Base-by-base conservation (phyloP, 2,888 invertebrate genomes). In the Zhengitettix transpicula region DNA sequence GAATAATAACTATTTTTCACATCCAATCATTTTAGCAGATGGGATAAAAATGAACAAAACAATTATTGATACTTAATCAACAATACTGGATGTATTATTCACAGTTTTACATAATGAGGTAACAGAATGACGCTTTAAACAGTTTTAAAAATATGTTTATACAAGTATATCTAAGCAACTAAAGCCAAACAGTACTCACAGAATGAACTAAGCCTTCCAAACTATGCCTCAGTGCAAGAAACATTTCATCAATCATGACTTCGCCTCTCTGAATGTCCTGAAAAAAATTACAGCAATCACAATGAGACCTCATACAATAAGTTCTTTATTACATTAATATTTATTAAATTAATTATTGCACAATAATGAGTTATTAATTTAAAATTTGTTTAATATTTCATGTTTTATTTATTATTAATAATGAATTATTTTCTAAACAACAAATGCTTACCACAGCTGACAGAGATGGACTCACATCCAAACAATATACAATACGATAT, bases 381-480 rank as follows among this genome's bases (percentile, higher is more conserved):
- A n/a, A n/a, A n/a, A n/a, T n/a, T n/a, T 28, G 28, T 28, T 28
- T 28, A 28, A 2, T 28, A 28, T 28, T 47, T 15, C 47, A 12
- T 47, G 8, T 5, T 47, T 47, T 47, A 47, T 15, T 47, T 15
- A 47, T n/a, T 28, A 28, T 28, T 28, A 28, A 12, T 47, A 10
- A 53, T 53, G 15, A 53, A 16, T 16, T 15, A 53, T 28, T 53
- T 8, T n/a, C 12, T 14, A 1, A 28, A 57, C 47, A 58, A 62
- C 57, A 57, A 60, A 54, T 63, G 71, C 79, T 75, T 71, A 84
- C 85, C 64, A 86, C 82, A 61, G 83, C 80, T 56, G 85, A 81
- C 61, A 83, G 77, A 1, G 88, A 88, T 11, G 88, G 87, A 69
- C 87, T 87, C 70, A 89, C 78, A 72, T 89, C 89, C 61, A 89